These are phyloP conservation scores for Gonioctena quinquepunctata DNA, from an alignment of 1,140 invertebrate species.

Conservation along the genomic window DNA sequence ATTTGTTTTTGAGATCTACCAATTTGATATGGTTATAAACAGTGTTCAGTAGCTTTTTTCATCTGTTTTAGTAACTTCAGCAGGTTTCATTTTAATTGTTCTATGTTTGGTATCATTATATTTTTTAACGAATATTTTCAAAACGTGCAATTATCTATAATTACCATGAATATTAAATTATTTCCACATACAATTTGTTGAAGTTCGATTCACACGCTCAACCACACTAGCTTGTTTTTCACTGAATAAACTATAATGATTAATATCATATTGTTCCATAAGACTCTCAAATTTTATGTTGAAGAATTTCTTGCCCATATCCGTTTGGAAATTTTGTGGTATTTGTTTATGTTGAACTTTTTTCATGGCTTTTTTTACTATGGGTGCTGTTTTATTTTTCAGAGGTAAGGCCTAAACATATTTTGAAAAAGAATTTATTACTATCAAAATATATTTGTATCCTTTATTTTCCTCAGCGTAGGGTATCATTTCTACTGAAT, in stretches of 20 bases:
- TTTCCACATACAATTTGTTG: neutral
- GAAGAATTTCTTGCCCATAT: neutral
- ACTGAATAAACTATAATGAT: neutral
- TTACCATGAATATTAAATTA: neutral
- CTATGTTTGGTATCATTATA: neutral
- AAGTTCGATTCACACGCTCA: neutral
- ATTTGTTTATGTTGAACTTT: neutral
- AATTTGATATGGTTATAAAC: neutral
- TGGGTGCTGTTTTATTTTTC: slow-evolving; percentile 34
- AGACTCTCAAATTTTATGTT: neutral
- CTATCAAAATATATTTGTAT: slow-evolving; percentile 40
- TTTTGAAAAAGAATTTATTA: slow-evolving; percentile 46
- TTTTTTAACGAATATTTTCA: neutral
- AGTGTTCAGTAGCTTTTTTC: neutral
- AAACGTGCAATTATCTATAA: neutral
- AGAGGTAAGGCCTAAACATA: slow-evolving; percentile 38
- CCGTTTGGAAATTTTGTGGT: neutral
- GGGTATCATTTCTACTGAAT: slow-evolving; percentile 32
- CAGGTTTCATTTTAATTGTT: neutral
- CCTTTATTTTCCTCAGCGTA: slow-evolving; percentile 37
- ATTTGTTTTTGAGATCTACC: neutral
- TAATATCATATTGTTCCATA: neutral
- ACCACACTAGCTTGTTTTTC: neutral
- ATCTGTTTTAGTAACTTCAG: neutral
- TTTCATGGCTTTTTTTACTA: slow-evolving; percentile 30